Evolutionary conservation across 92 coral and sea anemone genomes (phyloP).

Genomic region (Heliopora coerulea): DNA sequence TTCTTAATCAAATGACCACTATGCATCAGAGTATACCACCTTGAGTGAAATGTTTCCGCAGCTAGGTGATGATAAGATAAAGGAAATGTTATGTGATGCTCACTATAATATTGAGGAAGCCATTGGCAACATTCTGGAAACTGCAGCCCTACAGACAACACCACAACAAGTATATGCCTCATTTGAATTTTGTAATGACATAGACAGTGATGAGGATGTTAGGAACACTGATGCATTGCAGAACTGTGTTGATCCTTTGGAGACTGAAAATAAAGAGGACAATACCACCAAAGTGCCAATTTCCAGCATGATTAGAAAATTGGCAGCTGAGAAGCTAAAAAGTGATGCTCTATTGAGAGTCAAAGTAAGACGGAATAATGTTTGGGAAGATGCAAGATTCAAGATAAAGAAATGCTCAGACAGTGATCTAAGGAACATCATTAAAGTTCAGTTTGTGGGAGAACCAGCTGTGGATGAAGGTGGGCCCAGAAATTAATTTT

Average conservation of each 20-base stretch:
- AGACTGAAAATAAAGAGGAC: neutral
- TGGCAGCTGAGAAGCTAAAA: conserved; percentile 36
- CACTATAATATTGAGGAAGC: conserved; percentile 43
- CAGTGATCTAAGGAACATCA: conserved; percentile 25
- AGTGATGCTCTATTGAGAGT: conserved; percentile 27
- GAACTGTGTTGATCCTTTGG: neutral
- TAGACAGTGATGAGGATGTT: conserved; percentile 45
- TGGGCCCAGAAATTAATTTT: conserved; percentile 45
- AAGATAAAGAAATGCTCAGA: conserved; percentile 36
- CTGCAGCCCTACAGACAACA: conserved; percentile 34
- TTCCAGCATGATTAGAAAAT: neutral
- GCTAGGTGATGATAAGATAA: conserved; percentile 36
- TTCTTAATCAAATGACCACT: conserved; percentile 5
- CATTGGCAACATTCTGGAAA: conserved; percentile 30
- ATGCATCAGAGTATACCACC: conserved; percentile 30
- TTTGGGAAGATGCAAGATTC: conserved; percentile 41
- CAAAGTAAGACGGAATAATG: conserved; percentile 40
- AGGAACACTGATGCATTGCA: conserved; percentile 8
- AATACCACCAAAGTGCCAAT: neutral
- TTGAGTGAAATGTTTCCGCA: conserved; percentile 54
- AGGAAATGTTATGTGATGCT: conserved; percentile 28
- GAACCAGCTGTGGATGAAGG: conserved; percentile 44
- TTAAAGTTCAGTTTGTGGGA: conserved; percentile 38
- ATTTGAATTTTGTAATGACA: conserved; percentile 48
- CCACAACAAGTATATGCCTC: conserved; percentile 50